phyloP scores from a whole-genome alignment of 2,797 vertebrate genomes.

The Sebastes iracundus region DNA sequence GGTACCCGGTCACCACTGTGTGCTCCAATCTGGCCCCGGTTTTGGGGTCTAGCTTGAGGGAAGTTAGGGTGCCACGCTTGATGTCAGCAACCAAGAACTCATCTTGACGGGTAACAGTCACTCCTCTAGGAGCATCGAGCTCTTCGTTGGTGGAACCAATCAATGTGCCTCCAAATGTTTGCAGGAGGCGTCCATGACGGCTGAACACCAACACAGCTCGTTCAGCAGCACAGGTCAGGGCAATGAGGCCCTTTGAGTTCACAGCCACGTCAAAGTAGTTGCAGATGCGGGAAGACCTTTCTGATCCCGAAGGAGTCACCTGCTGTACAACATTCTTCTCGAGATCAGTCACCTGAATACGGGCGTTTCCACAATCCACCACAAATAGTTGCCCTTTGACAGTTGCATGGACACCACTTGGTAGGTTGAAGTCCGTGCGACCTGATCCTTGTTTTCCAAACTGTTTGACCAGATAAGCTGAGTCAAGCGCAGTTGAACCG shows the following conservation, averaged over 20 bases:
- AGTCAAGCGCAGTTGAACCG: slow-evolving; percentile 56
- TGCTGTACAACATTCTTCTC: slow-evolving; percentile 85
- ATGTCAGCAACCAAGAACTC: slow-evolving; percentile 87
- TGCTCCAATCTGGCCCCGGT: slow-evolving; percentile 79
- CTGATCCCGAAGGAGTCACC: slow-evolving; percentile 74
- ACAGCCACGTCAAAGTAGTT: slow-evolving; percentile 89
- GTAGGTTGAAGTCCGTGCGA: slow-evolving; percentile 84
- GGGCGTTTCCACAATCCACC: slow-evolving; percentile 87
- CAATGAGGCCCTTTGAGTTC: slow-evolving; percentile 85
- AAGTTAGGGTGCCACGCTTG: slow-evolving; percentile 81
- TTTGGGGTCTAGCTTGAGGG: slow-evolving; percentile 81
- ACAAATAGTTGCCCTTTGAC: slow-evolving; percentile 84
- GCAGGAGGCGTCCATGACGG: slow-evolving; percentile 85
- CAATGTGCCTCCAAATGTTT: slow-evolving; percentile 80
- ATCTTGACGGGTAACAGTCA: slow-evolving; percentile 78
- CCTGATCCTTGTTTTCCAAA: slow-evolving; percentile 88
- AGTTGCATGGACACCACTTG: slow-evolving; percentile 82
- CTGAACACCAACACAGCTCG: slow-evolving; percentile 83
- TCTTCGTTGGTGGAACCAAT: slow-evolving; percentile 77
- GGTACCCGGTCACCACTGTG: slow-evolving; percentile 82
- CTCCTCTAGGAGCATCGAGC: slow-evolving; percentile 84
- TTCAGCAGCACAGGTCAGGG: slow-evolving; percentile 83
- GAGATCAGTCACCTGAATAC: slow-evolving; percentile 85
- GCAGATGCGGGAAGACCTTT: slow-evolving; percentile 76
- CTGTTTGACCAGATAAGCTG: slow-evolving; percentile 78